Percentiles rank a stretch among this genome's conserved stretches.
These are phyloP conservation scores for Gavia stellata DNA, from an alignment of 2,113 vertebrate genomes.

Conservation along the genomic window DNA sequence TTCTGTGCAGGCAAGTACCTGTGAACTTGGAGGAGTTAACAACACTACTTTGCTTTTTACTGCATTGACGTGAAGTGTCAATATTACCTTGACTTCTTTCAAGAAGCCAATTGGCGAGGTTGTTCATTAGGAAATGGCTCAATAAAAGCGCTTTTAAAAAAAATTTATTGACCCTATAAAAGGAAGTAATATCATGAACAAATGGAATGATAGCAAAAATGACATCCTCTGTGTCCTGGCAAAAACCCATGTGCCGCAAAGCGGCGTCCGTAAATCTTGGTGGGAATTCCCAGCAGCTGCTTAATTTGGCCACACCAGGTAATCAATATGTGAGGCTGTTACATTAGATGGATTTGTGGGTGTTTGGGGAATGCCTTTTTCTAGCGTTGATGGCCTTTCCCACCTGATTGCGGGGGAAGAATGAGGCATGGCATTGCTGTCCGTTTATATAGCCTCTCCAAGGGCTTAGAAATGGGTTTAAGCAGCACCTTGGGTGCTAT, in stretches of 20 bases:
- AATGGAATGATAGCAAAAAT: neutral
- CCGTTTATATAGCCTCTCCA: neutral
- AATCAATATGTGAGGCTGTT: neutral
- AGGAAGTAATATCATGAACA: neutral
- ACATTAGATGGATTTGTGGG: neutral
- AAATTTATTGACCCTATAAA: neutral
- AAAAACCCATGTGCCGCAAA: neutral
- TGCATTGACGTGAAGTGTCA: neutral
- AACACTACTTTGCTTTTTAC: neutral
- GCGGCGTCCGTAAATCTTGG: neutral
- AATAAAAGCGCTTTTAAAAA: neutral
- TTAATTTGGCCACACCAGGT: neutral
- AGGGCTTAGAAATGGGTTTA: neutral
- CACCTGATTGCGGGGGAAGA: neutral
- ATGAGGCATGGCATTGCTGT: neutral
- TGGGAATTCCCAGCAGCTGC: neutral
- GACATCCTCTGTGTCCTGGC: neutral
- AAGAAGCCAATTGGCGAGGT: neutral
- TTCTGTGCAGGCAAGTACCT: neutral
- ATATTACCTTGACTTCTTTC: neutral
- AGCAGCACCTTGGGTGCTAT: neutral
- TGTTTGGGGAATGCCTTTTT: neutral
- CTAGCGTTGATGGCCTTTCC: neutral
- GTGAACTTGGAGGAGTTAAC: neutral
- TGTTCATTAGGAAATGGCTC: constrained; percentile 10